Evolutionary conservation across 1,140 invertebrate genomes (phyloP).

Genomic region (Drosophila bocqueti): DNA sequence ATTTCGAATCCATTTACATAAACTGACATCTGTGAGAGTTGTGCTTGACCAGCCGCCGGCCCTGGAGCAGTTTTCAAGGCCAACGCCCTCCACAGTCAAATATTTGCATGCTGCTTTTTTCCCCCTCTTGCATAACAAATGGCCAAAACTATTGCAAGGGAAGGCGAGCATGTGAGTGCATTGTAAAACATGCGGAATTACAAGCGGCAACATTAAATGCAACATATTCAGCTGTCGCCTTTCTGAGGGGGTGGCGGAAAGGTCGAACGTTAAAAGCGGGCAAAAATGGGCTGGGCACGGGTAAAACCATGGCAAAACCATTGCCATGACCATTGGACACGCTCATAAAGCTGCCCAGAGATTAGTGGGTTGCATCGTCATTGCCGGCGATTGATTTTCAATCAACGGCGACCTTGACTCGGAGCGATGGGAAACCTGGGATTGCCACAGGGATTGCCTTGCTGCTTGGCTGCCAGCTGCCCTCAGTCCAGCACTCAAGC

Average conservation of each 20-base stretch:
- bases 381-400: constrained; percentile 75
- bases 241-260: neutral
- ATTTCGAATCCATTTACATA: constrained; percentile 81
- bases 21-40: constrained; percentile 76
- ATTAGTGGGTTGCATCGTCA: constrained; percentile 60
- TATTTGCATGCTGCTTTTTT: constrained; percentile 61
- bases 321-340: constrained; percentile 54
- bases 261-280: neutral
- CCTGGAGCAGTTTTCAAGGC: constrained; percentile 31
- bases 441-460: constrained; percentile 26
- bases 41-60: constrained; percentile 52
- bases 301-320: neutral
- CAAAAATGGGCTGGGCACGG: neutral
- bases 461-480: constrained; percentile 31
- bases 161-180: constrained; percentile 33
- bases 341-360: constrained; percentile 53
- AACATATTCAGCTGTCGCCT: constrained; percentile 53
- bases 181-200: constrained; percentile 76
- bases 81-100: constrained; percentile 43
- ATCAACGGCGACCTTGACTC: constrained; percentile 63
- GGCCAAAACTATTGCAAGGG: constrained; percentile 55
- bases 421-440: constrained; percentile 26
- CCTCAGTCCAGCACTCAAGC: constrained; percentile 37
- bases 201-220: constrained; percentile 70
- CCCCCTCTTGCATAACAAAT: constrained; percentile 60